phyloP scores from a whole-genome alignment of 2,113 vertebrate species.

The Labrus mixtus region DNA sequence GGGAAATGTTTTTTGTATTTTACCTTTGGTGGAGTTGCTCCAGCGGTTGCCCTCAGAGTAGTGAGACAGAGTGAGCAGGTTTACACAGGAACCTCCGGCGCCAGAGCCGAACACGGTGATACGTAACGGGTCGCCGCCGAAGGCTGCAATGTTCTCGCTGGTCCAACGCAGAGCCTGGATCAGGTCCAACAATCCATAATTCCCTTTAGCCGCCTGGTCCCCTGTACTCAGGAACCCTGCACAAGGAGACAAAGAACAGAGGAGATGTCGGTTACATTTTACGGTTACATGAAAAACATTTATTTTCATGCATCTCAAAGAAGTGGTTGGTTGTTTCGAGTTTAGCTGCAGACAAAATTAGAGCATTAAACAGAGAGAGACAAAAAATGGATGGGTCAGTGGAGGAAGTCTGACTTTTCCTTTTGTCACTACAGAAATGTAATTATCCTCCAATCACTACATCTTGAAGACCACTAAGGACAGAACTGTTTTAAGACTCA shows the following conservation, averaged over 20 bases:
- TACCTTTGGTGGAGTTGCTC: constrained; percentile 99
- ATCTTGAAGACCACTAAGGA: constrained; percentile 4
- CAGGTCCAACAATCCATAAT: constrained; percentile 96
- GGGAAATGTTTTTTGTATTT: constrained; percentile 56
- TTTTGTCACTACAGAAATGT: too few species aligned
- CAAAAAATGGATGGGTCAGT: too few species aligned
- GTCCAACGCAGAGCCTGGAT: constrained; percentile 99
- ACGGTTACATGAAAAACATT: too few species aligned
- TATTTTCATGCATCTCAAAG: not conserved
- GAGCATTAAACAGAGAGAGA: too few species aligned
- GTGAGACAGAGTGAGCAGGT: constrained; percentile 99
- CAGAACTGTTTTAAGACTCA: not conserved
- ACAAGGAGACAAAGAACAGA: constrained; percentile 57
- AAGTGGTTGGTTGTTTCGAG: too few species aligned
- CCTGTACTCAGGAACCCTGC: constrained; percentile 98
- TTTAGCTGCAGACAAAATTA: too few species aligned
- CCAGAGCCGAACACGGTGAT: constrained; percentile 99
- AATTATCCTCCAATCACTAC: not conserved
- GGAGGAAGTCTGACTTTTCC: too few species aligned
- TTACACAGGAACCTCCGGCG: constrained; percentile 97
- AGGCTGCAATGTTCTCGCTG: constrained; percentile 99
- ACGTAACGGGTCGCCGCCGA: constrained; percentile 96
- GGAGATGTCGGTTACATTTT: too few species aligned
- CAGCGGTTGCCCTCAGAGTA: constrained; percentile 99
- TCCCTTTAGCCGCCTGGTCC: constrained; percentile 98